Base-by-base conservation (phyloP, 92 coral and sea anemone genomes). In the Muricea muricata region DNA sequence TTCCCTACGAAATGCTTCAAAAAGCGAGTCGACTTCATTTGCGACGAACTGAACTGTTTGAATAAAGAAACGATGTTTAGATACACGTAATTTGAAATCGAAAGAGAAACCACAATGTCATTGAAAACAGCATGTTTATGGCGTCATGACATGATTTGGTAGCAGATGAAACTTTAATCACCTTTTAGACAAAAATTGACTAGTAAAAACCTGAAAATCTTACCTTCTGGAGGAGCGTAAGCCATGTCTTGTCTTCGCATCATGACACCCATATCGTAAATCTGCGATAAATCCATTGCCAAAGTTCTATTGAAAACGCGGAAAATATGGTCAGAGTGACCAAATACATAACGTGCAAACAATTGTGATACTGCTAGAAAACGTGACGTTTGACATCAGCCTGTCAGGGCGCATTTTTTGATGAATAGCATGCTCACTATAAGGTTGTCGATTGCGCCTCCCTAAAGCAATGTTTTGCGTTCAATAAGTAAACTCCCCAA, bases 1-100 rank as follows among this genome's bases (percentile, higher is more conserved):
- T 26, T 78, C 83, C 54, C 7, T 7, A 24, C 83, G 83, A 58
- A 78, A 78, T 0, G 83, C 35, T 39, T 58, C 32, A 45, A 78
- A 78, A 1, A 78, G 25, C 1, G 54, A 21, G 15, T 78, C 71
- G 8, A 78, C 83, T 33, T 18, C 83, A 8, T 31, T 21, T 20
- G 54, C 31, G 30, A 78, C 80, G 25, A 1, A 47, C 17, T 75
- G 80, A 15, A 13, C 65, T 47, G 23, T 73, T 39, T 20, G n/a
- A 68, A 68, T 0, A 46, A 45, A 23, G 32, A 58, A 32, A 56
- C 23, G 21, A 14, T 37, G 29, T 31, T 78, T 78, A 78, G 71
- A 63, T 10, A 78, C 18, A 34, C 55, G 54, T 7, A 26, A 77
- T 65, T 56, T 33, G 56, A 78, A 78, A 65, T 37, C 24, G 25